Evolutionary conservation across 1,140 invertebrate genomes (phyloP).

Genomic region (Megathymus violae): DNA sequence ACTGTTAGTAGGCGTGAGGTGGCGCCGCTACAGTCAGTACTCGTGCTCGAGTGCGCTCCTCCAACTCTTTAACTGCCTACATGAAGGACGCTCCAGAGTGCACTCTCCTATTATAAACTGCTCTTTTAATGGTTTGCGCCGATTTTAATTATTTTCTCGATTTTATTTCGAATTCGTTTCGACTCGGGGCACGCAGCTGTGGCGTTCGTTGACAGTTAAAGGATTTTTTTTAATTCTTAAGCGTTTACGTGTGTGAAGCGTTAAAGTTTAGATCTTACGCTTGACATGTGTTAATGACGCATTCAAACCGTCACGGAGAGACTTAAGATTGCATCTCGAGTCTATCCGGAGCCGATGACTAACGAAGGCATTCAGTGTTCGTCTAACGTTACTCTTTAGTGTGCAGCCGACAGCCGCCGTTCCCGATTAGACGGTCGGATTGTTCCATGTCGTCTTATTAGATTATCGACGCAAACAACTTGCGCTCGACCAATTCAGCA

Average conservation of each 20-base stretch:
- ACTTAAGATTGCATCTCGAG: constrained; percentile 21
- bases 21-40: constrained; percentile 73
- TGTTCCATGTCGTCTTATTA: constrained; percentile 41
- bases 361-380: constrained; percentile 59
- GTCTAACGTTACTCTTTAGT: constrained; percentile 34
- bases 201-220: constrained; percentile 25
- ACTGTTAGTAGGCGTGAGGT: constrained; percentile 75
- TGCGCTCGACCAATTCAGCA: constrained; percentile 51
- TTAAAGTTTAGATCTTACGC: constrained; percentile 13
- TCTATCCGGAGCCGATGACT: constrained; percentile 42
- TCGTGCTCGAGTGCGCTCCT: constrained; percentile 78
- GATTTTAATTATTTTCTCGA: constrained; percentile 80
- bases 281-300: constrained; percentile 50
- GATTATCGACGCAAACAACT: constrained; percentile 45
- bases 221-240: constrained; percentile 15
- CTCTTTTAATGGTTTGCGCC: constrained; percentile 81
- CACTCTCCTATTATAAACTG: constrained; percentile 82
- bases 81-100: constrained; percentile 78
- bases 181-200: constrained; percentile 34
- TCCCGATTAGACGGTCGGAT: constrained; percentile 44
- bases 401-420: constrained; percentile 39
- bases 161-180: constrained; percentile 57
- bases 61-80: constrained; percentile 83
- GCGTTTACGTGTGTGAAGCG: constrained; percentile 4
- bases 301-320: constrained; percentile 44